These are phyloP conservation scores for Zaprionus taronus DNA, from an alignment of 1,140 invertebrate species.

Conservation along the genomic window DNA sequence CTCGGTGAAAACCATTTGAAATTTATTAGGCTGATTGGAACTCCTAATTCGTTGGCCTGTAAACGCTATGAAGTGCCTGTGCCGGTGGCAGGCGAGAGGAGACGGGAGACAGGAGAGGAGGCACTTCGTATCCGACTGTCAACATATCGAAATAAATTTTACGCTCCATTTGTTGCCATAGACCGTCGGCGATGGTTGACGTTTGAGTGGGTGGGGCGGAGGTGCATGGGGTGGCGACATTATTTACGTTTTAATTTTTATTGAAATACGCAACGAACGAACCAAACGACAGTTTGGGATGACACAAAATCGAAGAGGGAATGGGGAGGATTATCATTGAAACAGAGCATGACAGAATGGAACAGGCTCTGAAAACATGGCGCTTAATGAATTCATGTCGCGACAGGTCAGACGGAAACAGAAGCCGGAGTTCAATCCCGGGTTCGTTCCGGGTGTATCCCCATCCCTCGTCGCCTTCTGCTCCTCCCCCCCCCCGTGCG, in stretches of 20 bases:
- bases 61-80: constrained; percentile 26
- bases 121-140: constrained; percentile 22
- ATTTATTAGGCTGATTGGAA: constrained; percentile 44
- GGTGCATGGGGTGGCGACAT: constrained; percentile 17
- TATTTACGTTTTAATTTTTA: constrained; percentile 78
- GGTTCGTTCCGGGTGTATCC: not conserved
- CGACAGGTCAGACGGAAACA: constrained; percentile 53
- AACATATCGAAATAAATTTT: constrained; percentile 59
- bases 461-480: not conserved
- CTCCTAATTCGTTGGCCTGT: constrained; percentile 28
- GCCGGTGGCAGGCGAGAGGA: not conserved
- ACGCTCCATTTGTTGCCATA: constrained; percentile 52
- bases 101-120: not conserved
- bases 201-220: not conserved
- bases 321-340: not conserved
- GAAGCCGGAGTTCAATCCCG: constrained; percentile 20
- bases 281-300: not conserved
- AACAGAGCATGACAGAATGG: constrained; percentile 1
- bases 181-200: not conserved
- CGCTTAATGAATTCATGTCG: constrained; percentile 79
- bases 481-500: not conserved
- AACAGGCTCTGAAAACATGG: constrained; percentile 26
- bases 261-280: constrained; percentile 54
- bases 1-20: constrained; percentile 29
- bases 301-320: not conserved